Conservation (phyloP, 1,140 invertebrate species). For the Glomeris maerens region DNA sequence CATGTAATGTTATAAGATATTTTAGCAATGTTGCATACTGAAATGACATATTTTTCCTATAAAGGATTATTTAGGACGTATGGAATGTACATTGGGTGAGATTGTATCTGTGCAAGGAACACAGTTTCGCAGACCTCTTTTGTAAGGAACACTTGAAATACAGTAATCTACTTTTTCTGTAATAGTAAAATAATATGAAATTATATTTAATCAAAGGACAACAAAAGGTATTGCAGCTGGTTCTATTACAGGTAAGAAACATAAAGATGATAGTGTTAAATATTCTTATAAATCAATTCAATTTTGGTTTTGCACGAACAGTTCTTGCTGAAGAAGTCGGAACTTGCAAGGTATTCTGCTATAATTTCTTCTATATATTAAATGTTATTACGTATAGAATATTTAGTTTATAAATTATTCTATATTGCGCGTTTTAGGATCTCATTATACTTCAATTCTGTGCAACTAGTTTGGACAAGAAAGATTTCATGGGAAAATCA, state of each 20-base stretch:
- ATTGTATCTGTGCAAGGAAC: slow-evolving; percentile 26
- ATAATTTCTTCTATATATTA: background rate
- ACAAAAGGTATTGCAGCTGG: background rate
- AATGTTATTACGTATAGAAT: background rate
- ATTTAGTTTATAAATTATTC: background rate
- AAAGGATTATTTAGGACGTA: slow-evolving; percentile 41
- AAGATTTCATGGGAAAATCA: slow-evolving; percentile 3
- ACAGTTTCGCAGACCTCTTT: background rate
- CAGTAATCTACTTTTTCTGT: background rate
- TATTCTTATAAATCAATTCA: background rate
- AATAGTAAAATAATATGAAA: background rate
- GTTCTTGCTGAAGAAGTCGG: background rate
- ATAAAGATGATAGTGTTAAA: background rate
- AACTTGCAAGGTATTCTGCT: background rate
- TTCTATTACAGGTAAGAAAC: background rate
- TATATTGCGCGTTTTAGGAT: background rate
- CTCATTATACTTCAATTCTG: background rate
- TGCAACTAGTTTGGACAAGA: background rate
- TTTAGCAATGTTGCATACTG: background rate
- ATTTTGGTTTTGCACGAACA: too few species aligned
- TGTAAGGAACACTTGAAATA: background rate
- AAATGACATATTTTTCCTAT: slow-evolving; percentile 28
- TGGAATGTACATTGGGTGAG: slow-evolving; percentile 38
- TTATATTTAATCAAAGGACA: background rate
- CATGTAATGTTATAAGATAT: slow-evolving; percentile 4